Percentiles rank a stretch among this genome's conserved stretches.
These are phyloP conservation scores for Steatocranus sp. DNA, from an alignment of 2,797 vertebrate genomes.

Conservation along the genomic window DNA sequence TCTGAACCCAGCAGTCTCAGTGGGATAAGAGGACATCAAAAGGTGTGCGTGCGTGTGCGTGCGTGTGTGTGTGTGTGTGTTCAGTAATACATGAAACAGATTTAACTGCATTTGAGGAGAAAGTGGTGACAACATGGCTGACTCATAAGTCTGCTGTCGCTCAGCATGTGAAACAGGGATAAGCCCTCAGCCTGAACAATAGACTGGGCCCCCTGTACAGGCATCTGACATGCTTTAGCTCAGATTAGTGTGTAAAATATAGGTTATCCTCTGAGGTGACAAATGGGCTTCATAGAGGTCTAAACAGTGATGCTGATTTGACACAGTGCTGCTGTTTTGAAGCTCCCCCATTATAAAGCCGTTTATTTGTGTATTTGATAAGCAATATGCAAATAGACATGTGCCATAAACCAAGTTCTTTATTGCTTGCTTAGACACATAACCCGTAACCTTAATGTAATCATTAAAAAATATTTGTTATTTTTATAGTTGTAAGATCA, in stretches of 20 bases:
- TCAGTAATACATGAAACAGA: background rate
- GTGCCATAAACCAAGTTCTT: background rate
- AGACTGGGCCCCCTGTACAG: conserved; percentile 19
- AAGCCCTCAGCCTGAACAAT: conserved; percentile 62
- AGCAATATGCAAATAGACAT: conserved; percentile 25
- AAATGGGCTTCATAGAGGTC: conserved; percentile 18
- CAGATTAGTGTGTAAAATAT: conserved; percentile 69
- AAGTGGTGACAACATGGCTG: conserved; percentile 25
- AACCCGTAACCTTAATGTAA: background rate
- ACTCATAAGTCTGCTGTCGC: conserved; percentile 62
- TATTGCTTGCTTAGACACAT: background rate
- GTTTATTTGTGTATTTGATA: conserved; percentile 25
- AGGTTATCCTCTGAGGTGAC: conserved; percentile 68
- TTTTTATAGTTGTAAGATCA: background rate
- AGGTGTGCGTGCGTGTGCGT: background rate
- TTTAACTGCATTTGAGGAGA: background rate
- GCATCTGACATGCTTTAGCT: conserved; percentile 61
- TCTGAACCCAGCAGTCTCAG: background rate
- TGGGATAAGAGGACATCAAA: background rate
- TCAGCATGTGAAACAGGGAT: conserved; percentile 66
- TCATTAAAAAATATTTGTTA: background rate
- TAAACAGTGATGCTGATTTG: background rate
- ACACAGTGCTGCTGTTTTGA: conserved; percentile 42
- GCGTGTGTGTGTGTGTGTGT: background rate
- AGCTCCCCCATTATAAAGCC: background rate